These are phyloP conservation scores for Parascotia fuliginaria DNA, from an alignment of 2,888 invertebrate genomes.

Conservation along the genomic window DNA sequence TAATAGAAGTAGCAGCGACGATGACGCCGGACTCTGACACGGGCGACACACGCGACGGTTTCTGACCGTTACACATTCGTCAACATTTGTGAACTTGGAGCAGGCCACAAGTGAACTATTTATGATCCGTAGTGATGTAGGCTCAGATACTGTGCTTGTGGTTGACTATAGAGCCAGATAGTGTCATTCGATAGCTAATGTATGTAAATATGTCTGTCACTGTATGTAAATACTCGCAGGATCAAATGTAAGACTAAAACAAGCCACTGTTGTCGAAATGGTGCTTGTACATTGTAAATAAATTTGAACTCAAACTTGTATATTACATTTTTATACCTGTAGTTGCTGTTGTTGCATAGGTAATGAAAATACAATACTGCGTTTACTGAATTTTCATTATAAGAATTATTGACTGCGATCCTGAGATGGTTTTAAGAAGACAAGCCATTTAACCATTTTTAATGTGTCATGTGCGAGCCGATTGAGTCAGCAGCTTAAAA, in stretches of 20 bases:
- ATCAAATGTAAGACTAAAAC: slow-evolving; percentile 26
- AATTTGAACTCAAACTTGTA: slow-evolving; percentile 17
- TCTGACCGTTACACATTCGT: slow-evolving; percentile 42
- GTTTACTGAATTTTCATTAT: too few species aligned
- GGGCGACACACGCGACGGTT: slow-evolving; percentile 39
- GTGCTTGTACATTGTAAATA: slow-evolving; percentile 37
- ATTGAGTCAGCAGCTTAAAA: too few species aligned
- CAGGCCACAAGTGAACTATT: slow-evolving; percentile 13
- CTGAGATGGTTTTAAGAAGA: too few species aligned
- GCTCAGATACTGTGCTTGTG: slow-evolving; percentile 11
- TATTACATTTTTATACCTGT: slow-evolving; percentile 17
- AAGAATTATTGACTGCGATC: too few species aligned
- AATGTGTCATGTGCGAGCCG: too few species aligned
- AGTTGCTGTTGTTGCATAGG: slow-evolving; percentile 8
- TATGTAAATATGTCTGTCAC: too few species aligned
- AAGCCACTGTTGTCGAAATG: slow-evolving; percentile 13
- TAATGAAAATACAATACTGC: too few species aligned
- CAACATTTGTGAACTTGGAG: slow-evolving; percentile 29
- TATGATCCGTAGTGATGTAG: slow-evolving; percentile 7
- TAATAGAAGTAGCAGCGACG: slow-evolving; percentile 16
- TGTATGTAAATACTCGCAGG: slow-evolving; percentile 9
- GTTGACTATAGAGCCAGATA: slow-evolving; percentile 4
- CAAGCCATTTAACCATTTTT: too few species aligned
- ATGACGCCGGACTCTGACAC: slow-evolving; percentile 25
- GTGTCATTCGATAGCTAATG: slow-evolving; percentile 3